A percentile compares a stretch with the other conserved stretches of the same genome.
These are phyloP conservation scores for Nothobranchius furzeri DNA, from an alignment of 2,113 vertebrate genomes.

Conservation along the genomic window DNA sequence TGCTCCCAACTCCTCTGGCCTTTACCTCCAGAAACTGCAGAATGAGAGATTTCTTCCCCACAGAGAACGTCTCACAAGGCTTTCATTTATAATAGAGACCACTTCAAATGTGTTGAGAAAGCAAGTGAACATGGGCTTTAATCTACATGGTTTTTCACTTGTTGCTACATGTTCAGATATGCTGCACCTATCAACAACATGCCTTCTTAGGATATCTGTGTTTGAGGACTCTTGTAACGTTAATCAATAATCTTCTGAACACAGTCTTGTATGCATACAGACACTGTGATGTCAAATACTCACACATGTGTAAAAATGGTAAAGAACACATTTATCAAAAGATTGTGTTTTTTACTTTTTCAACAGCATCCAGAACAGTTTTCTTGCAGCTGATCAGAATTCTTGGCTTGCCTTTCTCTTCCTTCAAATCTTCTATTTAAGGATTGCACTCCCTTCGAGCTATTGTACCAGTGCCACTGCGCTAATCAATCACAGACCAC, in stretches of 20 bases:
- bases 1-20: too few relatives aligned
- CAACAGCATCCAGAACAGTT: constrained; percentile 56
- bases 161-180: too few relatives aligned
- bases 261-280: not conserved
- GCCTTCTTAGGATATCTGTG: not conserved
- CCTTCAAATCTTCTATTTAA: constrained; percentile 79
- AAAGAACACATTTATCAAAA: constrained; percentile 23
- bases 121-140: too few relatives aligned
- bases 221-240: not conserved
- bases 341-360: constrained; percentile 44
- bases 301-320: too few relatives aligned
- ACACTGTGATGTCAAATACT: too few relatives aligned
- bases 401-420: constrained; percentile 67
- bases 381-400: constrained; percentile 76
- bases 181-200: too few relatives aligned
- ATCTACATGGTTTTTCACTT: too few relatives aligned
- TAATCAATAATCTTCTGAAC: not conserved
- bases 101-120: too few relatives aligned
- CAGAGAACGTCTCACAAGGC: too few relatives aligned
- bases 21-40: too few relatives aligned
- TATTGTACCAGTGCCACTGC: constrained; percentile 81
- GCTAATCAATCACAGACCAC: constrained; percentile 81
- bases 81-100: too few relatives aligned
- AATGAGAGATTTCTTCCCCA: too few relatives aligned
- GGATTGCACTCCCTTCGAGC: constrained; percentile 70